A percentile compares a stretch with the other conserved stretches of the same genome.
phyloP scores from a whole-genome alignment of 2,888 invertebrate genomes.

The Leptinotarsa juncta region DNA sequence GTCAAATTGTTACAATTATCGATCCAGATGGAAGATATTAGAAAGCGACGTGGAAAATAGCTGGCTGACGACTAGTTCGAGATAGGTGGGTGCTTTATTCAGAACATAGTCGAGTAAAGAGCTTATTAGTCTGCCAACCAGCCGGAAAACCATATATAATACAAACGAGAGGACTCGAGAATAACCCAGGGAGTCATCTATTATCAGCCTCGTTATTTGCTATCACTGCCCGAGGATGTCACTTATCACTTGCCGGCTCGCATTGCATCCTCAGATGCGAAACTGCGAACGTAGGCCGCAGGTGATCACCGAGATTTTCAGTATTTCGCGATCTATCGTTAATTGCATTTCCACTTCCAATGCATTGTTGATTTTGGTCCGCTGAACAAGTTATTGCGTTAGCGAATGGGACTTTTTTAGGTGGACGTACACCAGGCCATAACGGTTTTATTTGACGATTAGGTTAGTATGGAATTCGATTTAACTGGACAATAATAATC shows the following conservation, averaged over 20 bases:
- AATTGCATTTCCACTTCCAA: background rate
- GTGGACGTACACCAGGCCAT: no score
- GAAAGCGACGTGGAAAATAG: constrained; percentile 29
- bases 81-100: constrained; percentile 30
- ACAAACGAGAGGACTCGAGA: constrained; percentile 30
- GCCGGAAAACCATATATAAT: constrained; percentile 38
- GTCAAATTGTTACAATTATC: no score
- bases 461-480: no score
- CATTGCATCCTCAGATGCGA: constrained; percentile 18
- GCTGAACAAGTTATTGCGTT: constrained; percentile 7
- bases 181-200: constrained; percentile 43
- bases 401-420: background rate
- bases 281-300: constrained; percentile 19
- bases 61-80: constrained; percentile 29
- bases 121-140: constrained; percentile 38
- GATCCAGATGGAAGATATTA: background rate
- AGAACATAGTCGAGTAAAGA: constrained; percentile 24
- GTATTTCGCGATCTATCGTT: background rate
- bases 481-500: no score
- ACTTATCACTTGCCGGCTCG: constrained; percentile 39
- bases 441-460: no score
- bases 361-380: constrained; percentile 3
- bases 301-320: constrained; percentile 19
- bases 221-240: constrained; percentile 45
- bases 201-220: constrained; percentile 45